phyloP scores from a whole-genome alignment of 2,113 vertebrate genomes.

The Amphiprion ocellaris region DNA sequence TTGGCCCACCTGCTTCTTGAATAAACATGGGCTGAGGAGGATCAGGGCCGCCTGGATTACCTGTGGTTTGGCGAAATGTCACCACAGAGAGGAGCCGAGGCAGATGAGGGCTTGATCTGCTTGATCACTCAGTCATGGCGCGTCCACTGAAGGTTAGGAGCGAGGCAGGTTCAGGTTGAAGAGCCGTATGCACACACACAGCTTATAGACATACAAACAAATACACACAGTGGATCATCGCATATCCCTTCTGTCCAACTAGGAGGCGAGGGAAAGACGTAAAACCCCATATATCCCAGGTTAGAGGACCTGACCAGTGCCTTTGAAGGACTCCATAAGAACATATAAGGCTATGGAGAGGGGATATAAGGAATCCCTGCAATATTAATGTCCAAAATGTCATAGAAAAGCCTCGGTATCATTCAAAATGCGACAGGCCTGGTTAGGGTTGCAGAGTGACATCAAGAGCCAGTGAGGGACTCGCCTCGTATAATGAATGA shows the following conservation, averaged over 20 bases:
- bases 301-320: constrained; percentile 65
- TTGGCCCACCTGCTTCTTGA: constrained; percentile 55
- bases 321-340: constrained; percentile 65
- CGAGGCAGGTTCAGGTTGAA: constrained; percentile 57
- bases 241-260: constrained; percentile 56
- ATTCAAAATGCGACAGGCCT: constrained; percentile 49
- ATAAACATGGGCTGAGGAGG: constrained; percentile 71
- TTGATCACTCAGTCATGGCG: constrained; percentile 75
- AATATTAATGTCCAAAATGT: constrained; percentile 90
- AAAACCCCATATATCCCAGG: constrained; percentile 40
- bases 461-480: constrained; percentile 47
- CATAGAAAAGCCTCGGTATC: constrained; percentile 80
- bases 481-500: constrained; percentile 73
- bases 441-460: constrained; percentile 71
- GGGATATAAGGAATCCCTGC: constrained; percentile 85
- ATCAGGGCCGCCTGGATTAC: constrained; percentile 64
- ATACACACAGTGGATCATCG: constrained; percentile 54
- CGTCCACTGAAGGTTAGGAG: constrained; percentile 69
- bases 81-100: constrained; percentile 55
- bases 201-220: constrained; percentile 11
- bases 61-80: constrained; percentile 78
- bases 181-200: constrained; percentile 18
- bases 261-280: constrained; percentile 24
- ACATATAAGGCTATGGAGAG: constrained; percentile 62
- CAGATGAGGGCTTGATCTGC: constrained; percentile 68